Percentiles rank a stretch among this genome's conserved stretches.
phyloP scores from a whole-genome alignment of 2,888 invertebrate genomes.

The Dynastes tityus region DNA sequence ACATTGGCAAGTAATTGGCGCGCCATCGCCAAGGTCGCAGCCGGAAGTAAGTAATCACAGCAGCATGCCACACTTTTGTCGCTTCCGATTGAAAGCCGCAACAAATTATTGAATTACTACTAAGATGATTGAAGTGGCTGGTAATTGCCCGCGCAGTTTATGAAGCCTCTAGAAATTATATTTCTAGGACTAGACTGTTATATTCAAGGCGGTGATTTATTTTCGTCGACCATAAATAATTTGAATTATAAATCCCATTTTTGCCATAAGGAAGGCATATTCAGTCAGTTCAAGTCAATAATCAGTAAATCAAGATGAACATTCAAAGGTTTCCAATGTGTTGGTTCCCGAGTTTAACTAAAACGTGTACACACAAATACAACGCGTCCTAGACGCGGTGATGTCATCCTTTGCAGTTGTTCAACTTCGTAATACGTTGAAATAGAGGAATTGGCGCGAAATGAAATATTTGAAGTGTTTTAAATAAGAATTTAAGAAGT shows the following conservation, averaged over 20 bases:
- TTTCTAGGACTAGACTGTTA: background rate
- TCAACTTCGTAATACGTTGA: no score
- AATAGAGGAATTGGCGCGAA: no score
- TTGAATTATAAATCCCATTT: background rate
- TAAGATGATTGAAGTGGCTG: background rate
- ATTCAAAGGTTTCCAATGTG: background rate
- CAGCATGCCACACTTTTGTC: constrained; percentile 28
- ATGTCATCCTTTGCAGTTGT: no score
- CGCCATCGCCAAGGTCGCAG: constrained; percentile 49
- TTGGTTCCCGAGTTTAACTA: no score
- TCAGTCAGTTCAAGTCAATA: background rate
- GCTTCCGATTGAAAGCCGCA: constrained; percentile 2
- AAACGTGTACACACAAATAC: no score
- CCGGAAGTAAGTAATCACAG: constrained; percentile 55
- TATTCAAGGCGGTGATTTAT: background rate
- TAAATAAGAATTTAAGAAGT: no score
- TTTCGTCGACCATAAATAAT: background rate
- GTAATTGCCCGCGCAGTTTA: background rate
- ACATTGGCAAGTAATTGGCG: constrained; percentile 51
- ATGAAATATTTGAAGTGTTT: no score
- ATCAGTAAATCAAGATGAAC: background rate
- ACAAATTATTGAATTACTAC: constrained; percentile 28
- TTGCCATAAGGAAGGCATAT: background rate
- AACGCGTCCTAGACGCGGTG: no score
- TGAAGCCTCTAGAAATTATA: background rate